phyloP scores from a whole-genome alignment of 2,113 vertebrate species.

The Dicerorhinus sumatrensis region DNA sequence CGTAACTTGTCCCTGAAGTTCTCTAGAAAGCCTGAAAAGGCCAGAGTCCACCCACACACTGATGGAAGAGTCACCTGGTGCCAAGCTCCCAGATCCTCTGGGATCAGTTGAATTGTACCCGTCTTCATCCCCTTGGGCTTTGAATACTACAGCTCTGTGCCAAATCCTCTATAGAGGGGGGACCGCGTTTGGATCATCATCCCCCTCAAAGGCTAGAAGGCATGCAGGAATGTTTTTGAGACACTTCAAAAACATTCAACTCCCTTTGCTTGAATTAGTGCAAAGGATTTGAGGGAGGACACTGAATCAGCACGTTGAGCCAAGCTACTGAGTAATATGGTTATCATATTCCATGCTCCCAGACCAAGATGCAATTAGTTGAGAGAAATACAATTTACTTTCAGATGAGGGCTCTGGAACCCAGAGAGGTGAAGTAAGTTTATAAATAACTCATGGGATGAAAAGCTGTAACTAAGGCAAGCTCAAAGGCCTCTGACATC shows the following conservation, averaged over 20 bases:
- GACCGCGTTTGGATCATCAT: background rate
- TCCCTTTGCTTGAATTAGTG: background rate
- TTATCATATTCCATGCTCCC: background rate
- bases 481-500: background rate
- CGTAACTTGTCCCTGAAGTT: background rate
- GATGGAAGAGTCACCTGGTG: background rate
- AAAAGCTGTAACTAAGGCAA: background rate
- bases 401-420: background rate
- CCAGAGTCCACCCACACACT: background rate
- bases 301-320: background rate
- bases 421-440: background rate
- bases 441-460: background rate
- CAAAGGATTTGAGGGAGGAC: background rate
- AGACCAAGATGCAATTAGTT: background rate
- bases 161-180: background rate
- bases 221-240: background rate
- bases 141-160: background rate
- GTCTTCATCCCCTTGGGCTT: background rate
- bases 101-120: background rate
- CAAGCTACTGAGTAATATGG: background rate
- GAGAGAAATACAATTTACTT: constrained; percentile 27
- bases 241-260: background rate
- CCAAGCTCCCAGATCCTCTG: background rate
- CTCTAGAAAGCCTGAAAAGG: background rate
- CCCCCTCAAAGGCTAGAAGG: background rate